Evolutionary conservation across 2,888 invertebrate species (phyloP).

Genomic region (Aspidiotus destructor): DNA sequence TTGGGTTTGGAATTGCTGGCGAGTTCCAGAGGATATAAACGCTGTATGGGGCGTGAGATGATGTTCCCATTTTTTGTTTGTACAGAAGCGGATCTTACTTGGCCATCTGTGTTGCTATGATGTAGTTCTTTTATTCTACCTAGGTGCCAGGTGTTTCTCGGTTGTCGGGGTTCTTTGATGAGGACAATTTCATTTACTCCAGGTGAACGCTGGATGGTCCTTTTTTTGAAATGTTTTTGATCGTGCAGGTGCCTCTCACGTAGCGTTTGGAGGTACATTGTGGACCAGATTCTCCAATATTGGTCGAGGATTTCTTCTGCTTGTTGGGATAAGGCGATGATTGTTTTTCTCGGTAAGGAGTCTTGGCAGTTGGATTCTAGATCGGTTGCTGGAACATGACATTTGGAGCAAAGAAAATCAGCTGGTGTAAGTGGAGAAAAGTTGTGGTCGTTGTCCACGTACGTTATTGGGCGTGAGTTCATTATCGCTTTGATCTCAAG

Average conservation of each 20-base stretch:
- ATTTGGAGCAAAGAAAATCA: background rate
- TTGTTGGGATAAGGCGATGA: background rate
- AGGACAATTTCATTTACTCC: background rate
- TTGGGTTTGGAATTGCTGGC: background rate
- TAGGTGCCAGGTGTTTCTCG: background rate
- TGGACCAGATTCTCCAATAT: background rate
- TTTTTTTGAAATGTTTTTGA: background rate
- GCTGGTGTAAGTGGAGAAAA: background rate
- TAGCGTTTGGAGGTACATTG: background rate
- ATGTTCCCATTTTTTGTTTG: background rate
- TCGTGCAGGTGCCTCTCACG: background rate
- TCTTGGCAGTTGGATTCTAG: background rate
- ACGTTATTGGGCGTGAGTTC: background rate
- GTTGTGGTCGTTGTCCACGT: background rate
- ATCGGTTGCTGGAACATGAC: background rate
- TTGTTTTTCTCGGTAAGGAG: background rate
- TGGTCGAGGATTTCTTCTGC: background rate
- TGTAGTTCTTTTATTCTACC: background rate
- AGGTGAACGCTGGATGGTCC: background rate
- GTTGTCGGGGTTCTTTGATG: background rate
- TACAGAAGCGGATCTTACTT: background rate
- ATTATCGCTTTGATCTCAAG: background rate
- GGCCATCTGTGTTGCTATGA: background rate
- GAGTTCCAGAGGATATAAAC: background rate
- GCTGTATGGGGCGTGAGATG: background rate